Base-by-base conservation (phyloP, 2,888 invertebrate species). In the Acrocera orbiculus region DNA sequence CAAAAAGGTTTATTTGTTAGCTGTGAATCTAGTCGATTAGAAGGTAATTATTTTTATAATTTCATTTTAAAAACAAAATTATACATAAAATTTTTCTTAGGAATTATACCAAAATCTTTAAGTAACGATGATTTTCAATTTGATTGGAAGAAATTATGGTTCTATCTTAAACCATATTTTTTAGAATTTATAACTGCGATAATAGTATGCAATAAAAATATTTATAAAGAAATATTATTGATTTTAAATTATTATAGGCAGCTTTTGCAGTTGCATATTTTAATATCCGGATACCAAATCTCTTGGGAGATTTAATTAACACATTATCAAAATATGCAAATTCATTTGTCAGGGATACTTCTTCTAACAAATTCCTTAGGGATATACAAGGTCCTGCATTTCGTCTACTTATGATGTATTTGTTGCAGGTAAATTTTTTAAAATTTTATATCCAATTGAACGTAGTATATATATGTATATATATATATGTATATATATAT, bases 211-310 rank as follows among this genome's bases (percentile, higher is more conserved):
- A 16, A 16, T 16, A 6, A 8, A 30, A 16, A 15, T 26, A 22
- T 25, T 11, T 16, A 2, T n/a, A 20, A 10, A 26, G 20, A 8
- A 20, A 10, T 2, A 20, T 22, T 10, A n/a, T 30, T 3, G 23
- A 29, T 28, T 10, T 17, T 34, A 34, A 34, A 32, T 35, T 41
- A 31, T 39, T 40, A 34, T 42, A 45, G 89, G 83, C 86, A 38
- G 89, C 92, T 4, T 58, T 92, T 36, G 68, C 76, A 33, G 89
- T 89, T 16, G 90, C 92, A 10, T 63, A 82, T 42, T 65, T 90
- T 37, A 93, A 92, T 53, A 82, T 92, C 36, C 75, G 85, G 63
- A 83, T 92, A 47, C 92, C 92, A 2, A 72, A 79, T 37, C 62
- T 81, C 48, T 65, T 92, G 37, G 90, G 90, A 15, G 72, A 73